Conservation (phyloP, 2,113 vertebrate genomes). For the Machaerirhynchus nigripectus region DNA sequence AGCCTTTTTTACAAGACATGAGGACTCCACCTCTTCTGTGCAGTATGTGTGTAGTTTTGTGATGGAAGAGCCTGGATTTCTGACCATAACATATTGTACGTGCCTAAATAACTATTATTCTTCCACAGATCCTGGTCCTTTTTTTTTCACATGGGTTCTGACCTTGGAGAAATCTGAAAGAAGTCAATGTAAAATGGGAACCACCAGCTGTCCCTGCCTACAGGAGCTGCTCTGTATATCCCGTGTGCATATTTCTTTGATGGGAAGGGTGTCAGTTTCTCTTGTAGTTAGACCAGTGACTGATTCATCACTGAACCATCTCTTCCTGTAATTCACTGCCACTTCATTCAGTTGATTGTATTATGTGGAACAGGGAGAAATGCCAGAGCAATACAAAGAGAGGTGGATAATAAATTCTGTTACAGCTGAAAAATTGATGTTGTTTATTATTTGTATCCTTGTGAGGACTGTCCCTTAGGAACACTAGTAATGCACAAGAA, state of each 20-base stretch:
- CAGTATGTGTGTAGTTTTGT: not conserved
- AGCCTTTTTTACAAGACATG: not conserved
- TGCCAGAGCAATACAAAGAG: not conserved
- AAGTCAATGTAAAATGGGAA: not conserved
- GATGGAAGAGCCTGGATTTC: not conserved
- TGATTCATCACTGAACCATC: slow-evolving; percentile 38
- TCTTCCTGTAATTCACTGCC: slow-evolving; percentile 34
- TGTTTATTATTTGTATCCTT: not conserved
- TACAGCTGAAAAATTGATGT: not conserved
- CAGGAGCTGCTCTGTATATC: not conserved
- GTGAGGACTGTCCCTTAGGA: not conserved
- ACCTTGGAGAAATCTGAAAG: not conserved
- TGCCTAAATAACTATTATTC: not conserved
- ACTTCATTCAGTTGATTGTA: not conserved
- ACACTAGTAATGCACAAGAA: not conserved
- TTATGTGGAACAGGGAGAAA: not conserved
- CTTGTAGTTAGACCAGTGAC: slow-evolving; percentile 19
- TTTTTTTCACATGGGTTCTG: not conserved
- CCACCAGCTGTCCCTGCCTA: not conserved
- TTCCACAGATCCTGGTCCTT: not conserved
- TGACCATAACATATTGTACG: not conserved
- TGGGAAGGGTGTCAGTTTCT: slow-evolving; percentile 18
- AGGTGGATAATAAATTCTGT: not conserved
- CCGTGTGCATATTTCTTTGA: not conserved
- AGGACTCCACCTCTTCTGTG: not conserved